Conservation (phyloP, 1,140 invertebrate species). For the Drosophila nannoptera region DNA sequence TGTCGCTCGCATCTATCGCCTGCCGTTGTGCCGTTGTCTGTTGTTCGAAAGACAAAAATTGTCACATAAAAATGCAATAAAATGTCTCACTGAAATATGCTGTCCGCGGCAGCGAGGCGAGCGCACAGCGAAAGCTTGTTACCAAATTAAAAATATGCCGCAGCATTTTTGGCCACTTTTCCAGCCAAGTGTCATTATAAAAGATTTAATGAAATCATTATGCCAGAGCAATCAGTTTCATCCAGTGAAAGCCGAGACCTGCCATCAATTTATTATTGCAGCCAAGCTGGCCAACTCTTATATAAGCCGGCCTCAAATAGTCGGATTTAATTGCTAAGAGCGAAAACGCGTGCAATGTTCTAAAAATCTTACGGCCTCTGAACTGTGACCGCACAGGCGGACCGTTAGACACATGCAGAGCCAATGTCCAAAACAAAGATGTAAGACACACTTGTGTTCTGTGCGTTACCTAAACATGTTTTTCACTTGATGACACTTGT, state of each 20-base stretch:
- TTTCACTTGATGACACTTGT: conserved; percentile 47
- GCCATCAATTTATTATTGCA: not conserved
- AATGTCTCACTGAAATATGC: conserved; percentile 51
- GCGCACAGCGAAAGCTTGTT: conserved; percentile 68
- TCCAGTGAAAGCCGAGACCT: conserved; percentile 53
- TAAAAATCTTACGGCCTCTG: conserved; percentile 17
- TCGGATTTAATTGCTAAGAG: conserved; percentile 2
- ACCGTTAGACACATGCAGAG: conserved; percentile 20
- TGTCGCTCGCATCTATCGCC: not conserved
- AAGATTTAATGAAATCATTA: conserved; percentile 67
- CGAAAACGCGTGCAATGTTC: conserved; percentile 31
- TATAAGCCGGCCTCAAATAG: conserved; percentile 14
- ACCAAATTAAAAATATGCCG: conserved; percentile 70
- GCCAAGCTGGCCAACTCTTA: conserved; percentile 11
- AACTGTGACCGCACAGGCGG: conserved; percentile 22
- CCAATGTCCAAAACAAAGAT: not conserved
- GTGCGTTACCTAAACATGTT: conserved; percentile 51
- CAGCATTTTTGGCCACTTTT: conserved; percentile 43
- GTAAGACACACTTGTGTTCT: conserved; percentile 31
- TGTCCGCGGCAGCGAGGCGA: conserved; percentile 27
- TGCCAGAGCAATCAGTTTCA: conserved; percentile 35
- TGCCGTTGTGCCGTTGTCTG: conserved; percentile 5
- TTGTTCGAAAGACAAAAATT: conserved; percentile 47
- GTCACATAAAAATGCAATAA: conserved; percentile 77
- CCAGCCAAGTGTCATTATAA: conserved; percentile 64